Conservation (phyloP, 2,888 invertebrate genomes). For the Polydrusus cervinus region DNA sequence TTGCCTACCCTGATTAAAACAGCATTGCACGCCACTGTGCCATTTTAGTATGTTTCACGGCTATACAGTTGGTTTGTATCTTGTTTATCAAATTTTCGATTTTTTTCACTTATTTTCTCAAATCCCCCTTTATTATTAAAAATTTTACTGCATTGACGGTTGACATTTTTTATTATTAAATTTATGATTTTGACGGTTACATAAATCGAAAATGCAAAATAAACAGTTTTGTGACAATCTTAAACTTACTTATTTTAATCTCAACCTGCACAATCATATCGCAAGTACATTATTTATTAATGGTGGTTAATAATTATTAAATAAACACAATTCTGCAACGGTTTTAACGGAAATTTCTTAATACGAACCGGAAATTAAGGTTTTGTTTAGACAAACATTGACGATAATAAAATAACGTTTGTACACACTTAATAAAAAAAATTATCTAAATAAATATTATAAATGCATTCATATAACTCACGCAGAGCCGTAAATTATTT, state of each 20-base stretch:
- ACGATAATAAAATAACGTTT: neutral
- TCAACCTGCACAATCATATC: conserved; percentile 19
- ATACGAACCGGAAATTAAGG: conserved; percentile 4
- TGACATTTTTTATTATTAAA: too few relatives aligned
- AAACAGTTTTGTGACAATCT: conserved; percentile 2
- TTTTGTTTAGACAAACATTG: conserved; percentile 7
- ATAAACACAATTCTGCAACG: conserved; percentile 13
- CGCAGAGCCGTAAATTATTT: too few relatives aligned
- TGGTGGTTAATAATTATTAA: neutral
- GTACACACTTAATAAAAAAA: neutral
- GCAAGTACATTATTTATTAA: neutral
- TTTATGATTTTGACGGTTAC: neutral
- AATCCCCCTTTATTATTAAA: too few relatives aligned
- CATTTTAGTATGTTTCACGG: too few relatives aligned
- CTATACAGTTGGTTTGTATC: too few relatives aligned
- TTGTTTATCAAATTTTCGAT: too few relatives aligned
- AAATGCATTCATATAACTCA: neutral
- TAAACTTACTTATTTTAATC: neutral
- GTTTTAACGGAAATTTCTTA: conserved; percentile 16
- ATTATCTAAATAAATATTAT: neutral
- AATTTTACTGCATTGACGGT: too few relatives aligned
- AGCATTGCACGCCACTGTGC: too few relatives aligned
- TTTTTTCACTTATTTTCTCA: too few relatives aligned
- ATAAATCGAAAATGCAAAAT: neutral
- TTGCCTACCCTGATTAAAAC: too few relatives aligned